A percentile compares a stretch with the other conserved stretches of the same genome.
Conservation (phyloP, 2,113 vertebrate species). For the Tringa solitaria region DNA sequence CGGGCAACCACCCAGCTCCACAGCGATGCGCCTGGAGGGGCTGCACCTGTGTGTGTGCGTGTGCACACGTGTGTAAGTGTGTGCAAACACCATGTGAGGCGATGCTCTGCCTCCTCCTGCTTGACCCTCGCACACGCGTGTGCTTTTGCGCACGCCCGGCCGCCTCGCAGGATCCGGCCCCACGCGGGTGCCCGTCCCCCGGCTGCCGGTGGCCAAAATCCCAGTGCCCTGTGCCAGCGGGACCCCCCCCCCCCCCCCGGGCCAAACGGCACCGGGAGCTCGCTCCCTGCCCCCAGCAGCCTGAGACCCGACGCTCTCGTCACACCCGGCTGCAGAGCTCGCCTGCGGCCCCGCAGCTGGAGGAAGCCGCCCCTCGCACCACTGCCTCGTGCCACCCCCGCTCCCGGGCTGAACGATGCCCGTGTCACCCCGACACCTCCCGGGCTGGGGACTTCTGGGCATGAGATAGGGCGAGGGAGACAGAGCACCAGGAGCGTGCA, state of each 20-base stretch:
- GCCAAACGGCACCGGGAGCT: background rate
- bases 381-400: background rate
- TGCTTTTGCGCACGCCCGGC: background rate
- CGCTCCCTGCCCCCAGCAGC: fast-evolving
- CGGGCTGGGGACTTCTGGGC: background rate
- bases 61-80: background rate
- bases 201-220: background rate
- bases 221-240: background rate
- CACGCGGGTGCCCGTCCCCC: background rate
- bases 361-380: background rate
- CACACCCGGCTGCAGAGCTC: background rate
- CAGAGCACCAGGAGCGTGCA: fast-evolving
- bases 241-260: background rate
- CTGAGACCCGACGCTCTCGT: fast-evolving
- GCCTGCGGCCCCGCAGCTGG: background rate
- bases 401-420: fast-evolving
- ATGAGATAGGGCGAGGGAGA: fast-evolving
- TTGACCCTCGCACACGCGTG: background rate
- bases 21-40: background rate
- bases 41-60: background rate
- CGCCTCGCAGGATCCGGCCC: fast-evolving
- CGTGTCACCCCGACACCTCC: background rate
- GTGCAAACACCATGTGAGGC: fast-evolving
- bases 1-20: fast-evolving
- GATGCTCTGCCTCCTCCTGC: background rate